Conservation (phyloP, 2,888 invertebrate genomes). For the Troides helena region DNA sequence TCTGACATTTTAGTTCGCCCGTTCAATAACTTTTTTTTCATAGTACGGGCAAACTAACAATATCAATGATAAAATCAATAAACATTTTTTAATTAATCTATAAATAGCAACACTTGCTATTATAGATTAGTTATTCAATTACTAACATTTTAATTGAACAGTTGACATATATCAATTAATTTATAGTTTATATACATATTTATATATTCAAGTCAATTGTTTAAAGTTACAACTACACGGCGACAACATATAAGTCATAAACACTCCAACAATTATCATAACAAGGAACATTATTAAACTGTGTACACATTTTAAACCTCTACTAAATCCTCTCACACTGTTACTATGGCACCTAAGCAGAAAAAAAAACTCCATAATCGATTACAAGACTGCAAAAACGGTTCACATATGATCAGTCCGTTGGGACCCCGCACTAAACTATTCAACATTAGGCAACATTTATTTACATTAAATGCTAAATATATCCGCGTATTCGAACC, state of each 20-base stretch:
- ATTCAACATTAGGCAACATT: constrained; percentile 11
- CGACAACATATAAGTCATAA: neutral
- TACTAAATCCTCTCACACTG: neutral
- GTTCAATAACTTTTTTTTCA: no score
- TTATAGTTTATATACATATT: neutral
- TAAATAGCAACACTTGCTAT: no score
- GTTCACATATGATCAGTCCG: neutral
- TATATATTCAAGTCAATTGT: neutral
- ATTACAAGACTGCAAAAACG: constrained; percentile 20
- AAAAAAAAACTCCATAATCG: constrained; percentile 11
- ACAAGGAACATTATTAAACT: constrained; percentile 21
- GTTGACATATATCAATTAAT: no score
- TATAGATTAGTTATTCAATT: no score
- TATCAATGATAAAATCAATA: no score
- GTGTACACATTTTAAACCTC: constrained; percentile 18
- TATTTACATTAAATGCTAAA: constrained; percentile 26
- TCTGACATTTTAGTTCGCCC: no score
- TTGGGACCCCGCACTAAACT: neutral
- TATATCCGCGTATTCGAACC: constrained; percentile 10
- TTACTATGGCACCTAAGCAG: constrained; percentile 23
- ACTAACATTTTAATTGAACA: no score
- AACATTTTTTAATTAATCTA: no score
- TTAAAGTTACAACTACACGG: neutral
- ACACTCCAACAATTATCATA: neutral
- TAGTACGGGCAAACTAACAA: no score